A percentile compares a stretch with the other conserved stretches of the same genome.
Conservation (phyloP, 2,113 vertebrate species). For the Apeltes quadracus region DNA sequence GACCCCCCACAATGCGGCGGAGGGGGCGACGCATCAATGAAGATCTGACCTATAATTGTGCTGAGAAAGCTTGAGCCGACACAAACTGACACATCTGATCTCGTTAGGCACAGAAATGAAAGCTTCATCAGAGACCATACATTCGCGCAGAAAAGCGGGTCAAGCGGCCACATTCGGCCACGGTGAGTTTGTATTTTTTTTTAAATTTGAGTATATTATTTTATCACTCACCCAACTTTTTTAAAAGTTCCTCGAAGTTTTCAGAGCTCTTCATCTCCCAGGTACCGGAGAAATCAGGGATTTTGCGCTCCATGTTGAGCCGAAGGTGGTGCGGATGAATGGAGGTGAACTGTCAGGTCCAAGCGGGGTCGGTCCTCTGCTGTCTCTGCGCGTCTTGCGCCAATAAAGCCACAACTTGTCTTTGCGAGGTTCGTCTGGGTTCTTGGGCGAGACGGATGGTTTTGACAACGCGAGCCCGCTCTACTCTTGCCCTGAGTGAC, state of each 20-base stretch:
- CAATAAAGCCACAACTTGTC: slow-evolving; percentile 15
- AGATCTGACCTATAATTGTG: slow-evolving; percentile 61
- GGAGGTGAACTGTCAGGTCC: slow-evolving; percentile 42
- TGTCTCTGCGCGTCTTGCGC: slow-evolving; percentile 25
- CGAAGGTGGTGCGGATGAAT: slow-evolving; percentile 12
- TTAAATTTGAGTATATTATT: background rate
- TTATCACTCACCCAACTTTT: slow-evolving; percentile 85
- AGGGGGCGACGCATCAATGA: slow-evolving; percentile 44
- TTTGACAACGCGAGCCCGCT: slow-evolving; percentile 19
- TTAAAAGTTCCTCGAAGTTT: slow-evolving; percentile 93
- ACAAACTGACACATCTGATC: slow-evolving; percentile 52
- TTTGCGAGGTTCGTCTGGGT: background rate
- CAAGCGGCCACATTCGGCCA: slow-evolving; percentile 2
- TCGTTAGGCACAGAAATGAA: slow-evolving; percentile 34
- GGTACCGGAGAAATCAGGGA: slow-evolving; percentile 88
- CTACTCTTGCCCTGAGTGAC: slow-evolving; percentile 30
- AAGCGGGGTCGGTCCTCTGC: slow-evolving; percentile 11
- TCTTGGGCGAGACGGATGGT: background rate
- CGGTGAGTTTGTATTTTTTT: background rate
- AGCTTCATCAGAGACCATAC: slow-evolving; percentile 13
- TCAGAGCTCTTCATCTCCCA: slow-evolving; percentile 93
- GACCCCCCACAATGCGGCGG: slow-evolving; percentile 58
- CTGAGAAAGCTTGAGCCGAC: slow-evolving; percentile 50
- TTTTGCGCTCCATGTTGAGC: slow-evolving; percentile 79
- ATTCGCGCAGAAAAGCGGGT: slow-evolving; percentile 14